A percentile compares a stretch with the other conserved stretches of the same genome.
phyloP scores from a whole-genome alignment of 2,888 invertebrate genomes.

The Dione vanillae region DNA sequence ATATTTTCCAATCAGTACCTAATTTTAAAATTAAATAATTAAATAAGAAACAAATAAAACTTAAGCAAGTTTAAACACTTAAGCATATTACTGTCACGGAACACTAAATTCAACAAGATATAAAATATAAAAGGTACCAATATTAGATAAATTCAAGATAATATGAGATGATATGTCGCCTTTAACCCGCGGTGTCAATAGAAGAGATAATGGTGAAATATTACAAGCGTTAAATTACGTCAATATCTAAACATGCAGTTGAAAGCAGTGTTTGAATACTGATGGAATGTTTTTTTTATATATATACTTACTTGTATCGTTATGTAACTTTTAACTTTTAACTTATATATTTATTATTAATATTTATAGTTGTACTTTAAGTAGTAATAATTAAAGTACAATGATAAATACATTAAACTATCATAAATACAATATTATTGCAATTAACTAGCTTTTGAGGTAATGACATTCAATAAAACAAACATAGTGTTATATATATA shows the following conservation, averaged over 20 bases:
- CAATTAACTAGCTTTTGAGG: too few species aligned
- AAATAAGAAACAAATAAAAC: too few species aligned
- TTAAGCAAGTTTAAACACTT: too few species aligned
- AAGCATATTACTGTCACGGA: background rate
- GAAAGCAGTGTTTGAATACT: background rate
- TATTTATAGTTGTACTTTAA: too few species aligned
- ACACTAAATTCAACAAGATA: background rate
- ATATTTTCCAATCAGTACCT: background rate
- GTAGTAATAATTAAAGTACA: too few species aligned
- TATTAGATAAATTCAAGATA: constrained; percentile 11
- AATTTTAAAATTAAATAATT: too few species aligned
- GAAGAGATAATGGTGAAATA: constrained; percentile 29
- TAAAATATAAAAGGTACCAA: constrained; percentile 5
- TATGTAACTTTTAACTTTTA: too few species aligned
- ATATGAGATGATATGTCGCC: constrained; percentile 12
- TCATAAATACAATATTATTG: too few species aligned
- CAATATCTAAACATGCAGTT: constrained; percentile 30
- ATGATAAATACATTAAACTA: too few species aligned
- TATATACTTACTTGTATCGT: background rate
- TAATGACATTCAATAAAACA: too few species aligned
- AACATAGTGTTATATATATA: too few species aligned
- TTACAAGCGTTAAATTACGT: constrained; percentile 2
- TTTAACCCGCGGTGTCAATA: constrained; percentile 31
- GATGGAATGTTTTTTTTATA: background rate
- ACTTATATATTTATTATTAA: too few species aligned